Evolutionary conservation across 1,140 invertebrate genomes (phyloP).

Genomic region (Ceratosolen solmsi): DNA sequence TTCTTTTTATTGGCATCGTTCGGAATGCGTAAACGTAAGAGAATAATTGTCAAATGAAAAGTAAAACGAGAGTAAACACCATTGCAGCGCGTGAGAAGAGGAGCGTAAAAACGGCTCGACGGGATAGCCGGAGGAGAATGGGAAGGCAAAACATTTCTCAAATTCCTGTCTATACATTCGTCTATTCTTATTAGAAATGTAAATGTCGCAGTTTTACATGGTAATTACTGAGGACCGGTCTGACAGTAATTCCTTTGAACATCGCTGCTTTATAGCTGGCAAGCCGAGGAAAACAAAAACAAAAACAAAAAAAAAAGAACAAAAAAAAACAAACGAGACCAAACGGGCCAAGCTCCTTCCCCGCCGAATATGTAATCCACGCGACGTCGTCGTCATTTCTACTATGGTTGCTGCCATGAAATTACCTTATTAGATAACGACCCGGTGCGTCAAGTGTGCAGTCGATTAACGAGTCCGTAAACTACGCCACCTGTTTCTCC

Average conservation of each 20-base stretch:
- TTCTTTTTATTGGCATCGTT: not conserved
- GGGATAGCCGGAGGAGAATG: not conserved
- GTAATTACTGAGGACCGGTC: constrained; percentile 61
- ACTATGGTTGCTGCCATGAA: not conserved
- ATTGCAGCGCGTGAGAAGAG: not conserved
- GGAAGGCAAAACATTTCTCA: constrained; percentile 54
- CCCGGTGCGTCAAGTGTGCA: not conserved
- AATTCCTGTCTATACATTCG: constrained; percentile 64
- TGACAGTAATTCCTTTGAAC: constrained; percentile 63
- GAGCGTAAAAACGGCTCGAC: not conserved
- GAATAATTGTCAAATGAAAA: not conserved
- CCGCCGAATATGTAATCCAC: not conserved
- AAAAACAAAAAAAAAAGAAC: constrained; percentile 13
- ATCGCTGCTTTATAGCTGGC: constrained; percentile 27
- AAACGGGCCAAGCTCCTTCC: not conserved
- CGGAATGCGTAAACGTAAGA: not conserved
- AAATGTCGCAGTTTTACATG: constrained; percentile 65
- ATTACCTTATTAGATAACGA: constrained; percentile 15
- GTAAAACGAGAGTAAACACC: constrained; percentile 2
- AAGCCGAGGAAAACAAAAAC: not conserved
- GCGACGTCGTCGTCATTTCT: not conserved
- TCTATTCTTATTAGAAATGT: constrained; percentile 67
- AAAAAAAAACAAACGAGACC: not conserved
- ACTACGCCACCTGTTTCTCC: not conserved
- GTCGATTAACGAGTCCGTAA: constrained; percentile 4